Percentiles rank a stretch among this genome's conserved stretches.
Evolutionary conservation across 35 echinoderm and acorn worm species (phyloP).

Genomic region (Diadema setosum): DNA sequence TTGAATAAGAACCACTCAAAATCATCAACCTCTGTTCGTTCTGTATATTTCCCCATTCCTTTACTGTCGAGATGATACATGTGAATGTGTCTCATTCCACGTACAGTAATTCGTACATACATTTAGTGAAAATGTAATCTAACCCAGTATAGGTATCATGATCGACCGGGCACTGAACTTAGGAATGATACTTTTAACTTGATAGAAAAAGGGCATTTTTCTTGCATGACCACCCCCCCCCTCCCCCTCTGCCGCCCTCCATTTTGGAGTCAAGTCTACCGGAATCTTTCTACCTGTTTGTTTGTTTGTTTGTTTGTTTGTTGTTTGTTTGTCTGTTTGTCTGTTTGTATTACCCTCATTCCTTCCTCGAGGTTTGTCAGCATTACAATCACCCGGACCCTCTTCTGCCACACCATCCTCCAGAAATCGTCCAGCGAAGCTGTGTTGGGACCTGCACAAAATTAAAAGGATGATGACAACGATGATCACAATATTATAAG

Average conservation of each 20-base stretch:
- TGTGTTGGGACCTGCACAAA: conserved; percentile 44
- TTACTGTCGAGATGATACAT: too few species aligned
- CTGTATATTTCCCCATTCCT: too few species aligned
- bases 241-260: background rate
- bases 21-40: too few species aligned
- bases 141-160: too few species aligned
- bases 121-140: too few species aligned
- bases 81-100: too few species aligned
- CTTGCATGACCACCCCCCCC: background rate
- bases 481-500: too few species aligned
- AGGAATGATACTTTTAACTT: background rate
- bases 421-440: conserved; percentile 58
- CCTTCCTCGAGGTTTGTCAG: conserved; percentile 71
- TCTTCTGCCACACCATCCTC: conserved; percentile 82
- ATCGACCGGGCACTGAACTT: background rate
- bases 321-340: background rate
- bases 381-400: conserved; percentile 61
- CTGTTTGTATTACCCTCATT: conserved; percentile 31
- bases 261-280: background rate
- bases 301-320: background rate
- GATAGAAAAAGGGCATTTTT: background rate
- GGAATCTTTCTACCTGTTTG: background rate
- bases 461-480: too few species aligned
- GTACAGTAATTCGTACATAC: too few species aligned
- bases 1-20: too few species aligned